Evolutionary conservation across 2,113 vertebrate genomes (phyloP).

Genomic region (Chamaea fasciata): DNA sequence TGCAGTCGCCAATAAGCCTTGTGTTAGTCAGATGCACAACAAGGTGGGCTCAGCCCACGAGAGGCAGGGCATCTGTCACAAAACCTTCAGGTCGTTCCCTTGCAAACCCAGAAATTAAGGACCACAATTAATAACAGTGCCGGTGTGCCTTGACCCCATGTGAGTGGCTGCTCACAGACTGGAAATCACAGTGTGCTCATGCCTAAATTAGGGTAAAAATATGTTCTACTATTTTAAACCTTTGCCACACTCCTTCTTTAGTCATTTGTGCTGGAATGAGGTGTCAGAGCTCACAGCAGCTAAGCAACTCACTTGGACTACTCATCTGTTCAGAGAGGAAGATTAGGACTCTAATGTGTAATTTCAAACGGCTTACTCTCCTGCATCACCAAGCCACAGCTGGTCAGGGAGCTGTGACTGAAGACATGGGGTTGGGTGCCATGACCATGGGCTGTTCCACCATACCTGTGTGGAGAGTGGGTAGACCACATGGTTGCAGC

Average conservation of each 20-base stretch:
- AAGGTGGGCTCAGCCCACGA: not conserved
- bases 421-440: fast-evolving
- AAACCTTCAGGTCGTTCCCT: not conserved
- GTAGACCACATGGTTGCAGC: not conserved
- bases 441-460: fast-evolving
- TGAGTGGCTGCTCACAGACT: not conserved
- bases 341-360: not conserved
- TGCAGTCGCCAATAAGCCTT: not conserved
- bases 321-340: not conserved
- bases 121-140: not conserved
- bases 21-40: not conserved
- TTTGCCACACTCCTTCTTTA: not conserved
- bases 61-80: not conserved
- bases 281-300: not conserved
- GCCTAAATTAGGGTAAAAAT: not conserved
- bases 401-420: not conserved
- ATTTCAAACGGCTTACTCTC: not conserved
- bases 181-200: not conserved
- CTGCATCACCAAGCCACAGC: fast-evolving
- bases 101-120: not conserved
- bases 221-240: not conserved
- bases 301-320: not conserved
- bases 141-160: not conserved
- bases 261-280: not conserved
- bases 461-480: not conserved